Evolutionary conservation across 2,113 vertebrate genomes (phyloP), one percentile per base, ranked within the genome.

Genomic region (Odocoileus hemionus): DNA sequence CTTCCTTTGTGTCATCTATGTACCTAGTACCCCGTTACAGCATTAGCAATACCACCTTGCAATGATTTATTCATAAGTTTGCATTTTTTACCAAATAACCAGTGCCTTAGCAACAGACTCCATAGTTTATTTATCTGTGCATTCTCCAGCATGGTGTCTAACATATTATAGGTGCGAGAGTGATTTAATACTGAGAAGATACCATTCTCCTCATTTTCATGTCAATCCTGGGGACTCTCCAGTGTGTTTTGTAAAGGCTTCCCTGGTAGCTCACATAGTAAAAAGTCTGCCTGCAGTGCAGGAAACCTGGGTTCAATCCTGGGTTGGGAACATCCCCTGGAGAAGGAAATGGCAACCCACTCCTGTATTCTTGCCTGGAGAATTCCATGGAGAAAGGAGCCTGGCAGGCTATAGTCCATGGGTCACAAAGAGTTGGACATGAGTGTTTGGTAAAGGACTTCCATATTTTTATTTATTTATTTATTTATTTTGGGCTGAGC

Each of bases 241-340:
- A 30, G 9, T 60, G 16, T 84, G 25, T 50, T 93, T 61, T 80
- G 14, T 28, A 79, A 91, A 80, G 16, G n/a, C n/a, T 39, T 74
- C n/a, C 67, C 67, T 74, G n/a, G n/a, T 74, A 21, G 67, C 67
- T 74, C n/a, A 39, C 10, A 3, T 70, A 10, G n/a, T 23, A 23
- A 70, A 70, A 39, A 23, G n/a, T 70, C 67, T 70, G 19, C 67
- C n/a, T 23, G n/a, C 19, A 39, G 1, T 23, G 2, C 0, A 0
- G n/a, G 67, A 70, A 70, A 39, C n/a, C 1, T 1, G 0, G 23
- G 23, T 14, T 76, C 70, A 76, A 26, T 43, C 5, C 70, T 76
- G 70, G 12, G 36, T 7, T 26, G 23, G 70, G 36, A 76, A 25
- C 23, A 76, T 43, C 39, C 23, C 6, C 23, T 43, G 70, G 12